Evolutionary conservation across 1,140 invertebrate species (phyloP).

Genomic region (Dendroctonus valens): DNA sequence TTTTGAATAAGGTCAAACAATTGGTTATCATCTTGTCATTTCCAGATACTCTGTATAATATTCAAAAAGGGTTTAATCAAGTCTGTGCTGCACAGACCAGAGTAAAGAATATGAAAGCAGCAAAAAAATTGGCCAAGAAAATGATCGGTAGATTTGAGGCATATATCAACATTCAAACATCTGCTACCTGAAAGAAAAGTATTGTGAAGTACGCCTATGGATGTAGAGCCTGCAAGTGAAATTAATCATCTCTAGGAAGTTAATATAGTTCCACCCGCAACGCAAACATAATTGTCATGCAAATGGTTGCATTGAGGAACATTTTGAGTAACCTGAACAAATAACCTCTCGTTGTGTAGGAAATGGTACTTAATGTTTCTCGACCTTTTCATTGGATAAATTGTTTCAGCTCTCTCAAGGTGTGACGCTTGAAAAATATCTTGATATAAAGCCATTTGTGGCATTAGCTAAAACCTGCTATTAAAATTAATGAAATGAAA

Average conservation of each 20-base stretch:
- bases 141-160: too few relatives aligned
- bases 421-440: background rate
- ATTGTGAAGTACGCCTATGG: conserved; percentile 6
- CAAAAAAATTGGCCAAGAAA: too few relatives aligned
- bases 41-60: too few relatives aligned
- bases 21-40: too few relatives aligned
- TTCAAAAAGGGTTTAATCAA: too few relatives aligned
- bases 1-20: too few relatives aligned
- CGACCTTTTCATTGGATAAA: conserved; percentile 6
- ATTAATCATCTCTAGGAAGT: conserved; percentile 28
- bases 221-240: conserved; percentile 9
- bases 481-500: too few relatives aligned
- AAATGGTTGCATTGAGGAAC: conserved; percentile 26
- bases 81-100: too few relatives aligned
- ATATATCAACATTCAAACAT: too few relatives aligned
- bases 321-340: conserved; percentile 29
- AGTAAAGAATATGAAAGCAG: too few relatives aligned
- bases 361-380: conserved; percentile 5
- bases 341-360: conserved; percentile 19
- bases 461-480: too few relatives aligned
- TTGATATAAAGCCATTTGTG: too few relatives aligned
- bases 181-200: background rate
- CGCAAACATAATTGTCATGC: conserved; percentile 26
- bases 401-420: conserved; percentile 4
- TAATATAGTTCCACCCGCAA: conserved; percentile 28